Evolutionary conservation across 2,888 invertebrate species (phyloP), one percentile per base, ranked within the genome.

Genomic region (Axea sp.): DNA sequence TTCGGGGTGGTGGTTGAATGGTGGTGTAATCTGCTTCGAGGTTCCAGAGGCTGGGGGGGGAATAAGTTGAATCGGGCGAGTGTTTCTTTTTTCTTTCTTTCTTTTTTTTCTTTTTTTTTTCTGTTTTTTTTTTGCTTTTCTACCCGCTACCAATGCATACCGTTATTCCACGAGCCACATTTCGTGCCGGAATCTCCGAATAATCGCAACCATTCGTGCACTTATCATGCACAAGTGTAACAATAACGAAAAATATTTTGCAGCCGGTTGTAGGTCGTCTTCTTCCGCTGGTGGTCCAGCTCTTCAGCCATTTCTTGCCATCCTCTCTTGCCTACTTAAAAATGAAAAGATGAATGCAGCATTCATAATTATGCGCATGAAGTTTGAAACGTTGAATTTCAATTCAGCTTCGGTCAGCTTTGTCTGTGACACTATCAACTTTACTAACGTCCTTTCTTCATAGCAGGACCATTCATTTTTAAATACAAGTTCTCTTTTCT

Each of bases 101-200:
- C 31, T 31, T 19, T 19, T 2, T 33, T 43, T 41, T 43, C 19
- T 19, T 41, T 41, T 31, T 43, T 22, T 31, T n/a, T n/a, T n/a
- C n/a, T n/a, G n/a, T n/a, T n/a, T n/a, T 19, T 19, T 2, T 33
- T 43, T 41, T 43, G 30, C 30, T 41, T 41, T 31, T 43, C 31
- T 31, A 57, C 33, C 57, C 31, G 57, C 43, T 39, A 43, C 57
- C 31, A 57, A 33, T 24, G 26, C 26, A 45, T 59, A 31, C 59
- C 59, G 59, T 59, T 59, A 59, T 31, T 7, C 45, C 57, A 41
- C 39, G 59, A 59, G 45, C 59, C 59, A 31, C 41, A 15, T 57
- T 22, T 35, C 37, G 37, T 35, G 35, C 12, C 35, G 30, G 39
- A n/a, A 41, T 55, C 55, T 22, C 55, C 55, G 30, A 55, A 55